Base-by-base conservation (phyloP, 2,888 invertebrate genomes). In the Eueremaeus valkanovi region DNA sequence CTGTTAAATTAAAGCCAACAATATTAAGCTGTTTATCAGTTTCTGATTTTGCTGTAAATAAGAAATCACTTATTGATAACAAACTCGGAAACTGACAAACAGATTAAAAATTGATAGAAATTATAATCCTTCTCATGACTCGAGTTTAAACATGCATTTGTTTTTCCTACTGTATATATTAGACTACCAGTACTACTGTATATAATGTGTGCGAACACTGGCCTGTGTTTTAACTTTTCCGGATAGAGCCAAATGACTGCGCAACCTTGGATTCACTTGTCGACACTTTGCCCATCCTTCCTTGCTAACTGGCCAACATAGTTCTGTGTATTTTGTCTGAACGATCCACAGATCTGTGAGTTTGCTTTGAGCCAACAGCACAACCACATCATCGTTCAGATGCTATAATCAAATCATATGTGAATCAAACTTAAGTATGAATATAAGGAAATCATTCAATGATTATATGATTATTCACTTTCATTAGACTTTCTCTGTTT, bases 271-370 rank as follows among this genome's bases (percentile, higher is more conserved):
- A 83, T 89, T 89, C 73, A 86, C 86, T 73, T 84, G 83, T 74
- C 86, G 86, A 73, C 86, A 86, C 79, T 82, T 82, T 82, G 80
- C 83, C 88, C 88, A 89, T 3, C 84, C 82, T 61, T 82, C 81
- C 29, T 79, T 77, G 36, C 81, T 78, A 2, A 84, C 81, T 13
- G 82, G 79, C 45, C 79, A 77, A 16, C 80, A 74, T 76, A 79
- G 73, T 77, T 82, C 79, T 76, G 83, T 84, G 79, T 84, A 84
- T 45, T 82, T 81, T 82, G 91, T 92, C 83, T 92, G 92, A 21
- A 90, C 82, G 73, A 92, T 87, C 82, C 90, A 88, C 78, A 92
- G 84, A 81, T 91, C 88, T 76, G 85, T 84, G 74, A 92, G 81
- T 79, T 86, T 86, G 16, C 78, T 76, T 36, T 78, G 78, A 18